Evolutionary conservation across 2,888 invertebrate genomes (phyloP), one percentile per base, ranked within the genome.

Genomic region (Sinhomidia bicolor): DNA sequence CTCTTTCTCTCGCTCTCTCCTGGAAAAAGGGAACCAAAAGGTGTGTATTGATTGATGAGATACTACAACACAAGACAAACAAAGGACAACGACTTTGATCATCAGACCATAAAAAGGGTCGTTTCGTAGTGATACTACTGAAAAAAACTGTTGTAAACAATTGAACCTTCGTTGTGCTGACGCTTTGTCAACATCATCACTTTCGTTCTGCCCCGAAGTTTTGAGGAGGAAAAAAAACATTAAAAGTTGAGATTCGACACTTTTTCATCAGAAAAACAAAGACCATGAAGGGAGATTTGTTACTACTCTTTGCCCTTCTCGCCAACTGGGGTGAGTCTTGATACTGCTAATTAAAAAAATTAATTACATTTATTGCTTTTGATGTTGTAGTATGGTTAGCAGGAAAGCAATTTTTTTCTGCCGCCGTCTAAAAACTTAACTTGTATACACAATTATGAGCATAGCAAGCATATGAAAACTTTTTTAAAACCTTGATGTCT

Each of bases 261-360:
- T 10, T 74, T 51, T 76, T 76, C 29, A 54, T 76, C 76, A 2
- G 17, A 4, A 54, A 17, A 80, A 41, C 41, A 80, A 14, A 71
- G 23, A 12, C 9, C 68, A 86, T 86, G 86, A 86, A 86, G 74
- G 86, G 86, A 17, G 86, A 86, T 47, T 62, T 87, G 26, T 23
- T 87, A 1, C 65, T 87, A 32, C 71, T 87, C 74, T 87, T 87
- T 82, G 87, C 87, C 17, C 87, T 87, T 32, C 82, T 87, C 26
- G 87, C 87, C 5, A 87, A 87, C 65, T 87, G 87, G 87, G 87
- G 87, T 87, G 36, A 87, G 87, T 79, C 10, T 20, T 10, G 23
- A n/a, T 74, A 12, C 36, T 41, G 29, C 12, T 23, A 29, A 57
- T 26, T 44, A 47, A 14, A 51, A 44, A 9, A 68, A 68, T 41